These are phyloP conservation scores for Cliona cf. orientalis DNA, from an alignment of 37 sponge, comb jelly and placozoan genomes.

Conservation along the genomic window DNA sequence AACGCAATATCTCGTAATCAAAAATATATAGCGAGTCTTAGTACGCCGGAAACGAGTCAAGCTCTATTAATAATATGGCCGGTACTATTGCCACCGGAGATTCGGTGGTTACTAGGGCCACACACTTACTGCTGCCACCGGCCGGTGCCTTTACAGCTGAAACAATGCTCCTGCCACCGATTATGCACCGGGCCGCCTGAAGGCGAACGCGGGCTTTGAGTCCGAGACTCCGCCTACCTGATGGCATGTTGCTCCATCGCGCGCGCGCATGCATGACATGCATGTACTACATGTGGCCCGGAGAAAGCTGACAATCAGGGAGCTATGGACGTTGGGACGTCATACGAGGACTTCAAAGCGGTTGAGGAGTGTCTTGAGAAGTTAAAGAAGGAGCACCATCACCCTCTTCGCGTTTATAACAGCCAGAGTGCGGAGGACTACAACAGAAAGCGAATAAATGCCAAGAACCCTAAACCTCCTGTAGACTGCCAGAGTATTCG, in stretches of 20 bases:
- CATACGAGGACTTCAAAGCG: not conserved
- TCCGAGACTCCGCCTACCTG: not conserved
- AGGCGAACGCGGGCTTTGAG: not conserved
- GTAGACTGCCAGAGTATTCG: not conserved
- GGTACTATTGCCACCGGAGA: not conserved
- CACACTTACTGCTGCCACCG: not conserved
- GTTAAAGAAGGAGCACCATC: not conserved
- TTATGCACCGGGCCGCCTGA: no score
- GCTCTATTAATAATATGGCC: no score
- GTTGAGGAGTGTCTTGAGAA: not conserved
- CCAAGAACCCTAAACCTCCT: not conserved
- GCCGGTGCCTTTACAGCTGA: not conserved
- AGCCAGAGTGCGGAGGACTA: not conserved
- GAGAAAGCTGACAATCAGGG: not conserved
- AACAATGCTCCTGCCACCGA: not conserved
- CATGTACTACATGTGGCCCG: not conserved
- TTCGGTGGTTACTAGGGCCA: not conserved
- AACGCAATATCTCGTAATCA: no score
- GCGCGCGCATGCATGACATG: not conserved
- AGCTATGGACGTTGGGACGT: not conserved
- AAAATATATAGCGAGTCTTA: no score
- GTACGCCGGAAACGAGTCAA: no score
- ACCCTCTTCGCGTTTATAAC: not conserved
- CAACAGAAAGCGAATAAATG: not conserved
- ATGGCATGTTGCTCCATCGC: not conserved